Conservation (phyloP, 2,113 vertebrate genomes). For the Eurystomus gularis region DNA sequence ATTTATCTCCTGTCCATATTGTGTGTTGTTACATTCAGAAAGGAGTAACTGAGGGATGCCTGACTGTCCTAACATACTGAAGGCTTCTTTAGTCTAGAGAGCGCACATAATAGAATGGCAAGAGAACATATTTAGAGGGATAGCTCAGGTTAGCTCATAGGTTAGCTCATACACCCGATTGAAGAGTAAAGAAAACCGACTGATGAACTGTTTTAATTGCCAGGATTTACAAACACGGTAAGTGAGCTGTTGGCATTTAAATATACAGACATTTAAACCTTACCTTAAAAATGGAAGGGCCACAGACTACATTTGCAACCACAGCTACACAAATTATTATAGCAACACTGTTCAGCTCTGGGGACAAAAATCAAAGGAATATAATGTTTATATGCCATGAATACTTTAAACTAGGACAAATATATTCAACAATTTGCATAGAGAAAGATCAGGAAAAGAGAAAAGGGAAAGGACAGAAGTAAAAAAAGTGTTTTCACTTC, state of each 20-base stretch:
- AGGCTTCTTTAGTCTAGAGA: neutral
- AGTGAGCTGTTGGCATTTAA: neutral
- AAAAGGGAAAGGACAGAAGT: neutral
- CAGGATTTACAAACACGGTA: neutral
- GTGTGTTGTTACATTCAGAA: neutral
- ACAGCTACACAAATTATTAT: neutral
- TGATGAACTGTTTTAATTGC: neutral
- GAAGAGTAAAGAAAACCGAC: neutral
- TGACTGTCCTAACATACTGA: neutral
- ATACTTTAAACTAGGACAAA: neutral
- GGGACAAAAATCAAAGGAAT: neutral
- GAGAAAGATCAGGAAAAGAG: neutral
- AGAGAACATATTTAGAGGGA: neutral
- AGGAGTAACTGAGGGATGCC: neutral
- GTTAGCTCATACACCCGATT: neutral
- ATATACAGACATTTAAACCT: neutral
- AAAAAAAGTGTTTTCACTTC: neutral
- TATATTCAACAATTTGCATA: neutral
- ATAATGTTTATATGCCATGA: neutral
- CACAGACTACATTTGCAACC: neutral
- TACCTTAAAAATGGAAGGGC: neutral
- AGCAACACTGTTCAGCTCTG: neutral
- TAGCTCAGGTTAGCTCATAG: neutral
- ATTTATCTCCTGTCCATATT: neutral
- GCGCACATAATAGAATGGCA: neutral